These are phyloP conservation scores for Lycia hirtaria DNA, from an alignment of 2,888 invertebrate species.

Conservation along the genomic window DNA sequence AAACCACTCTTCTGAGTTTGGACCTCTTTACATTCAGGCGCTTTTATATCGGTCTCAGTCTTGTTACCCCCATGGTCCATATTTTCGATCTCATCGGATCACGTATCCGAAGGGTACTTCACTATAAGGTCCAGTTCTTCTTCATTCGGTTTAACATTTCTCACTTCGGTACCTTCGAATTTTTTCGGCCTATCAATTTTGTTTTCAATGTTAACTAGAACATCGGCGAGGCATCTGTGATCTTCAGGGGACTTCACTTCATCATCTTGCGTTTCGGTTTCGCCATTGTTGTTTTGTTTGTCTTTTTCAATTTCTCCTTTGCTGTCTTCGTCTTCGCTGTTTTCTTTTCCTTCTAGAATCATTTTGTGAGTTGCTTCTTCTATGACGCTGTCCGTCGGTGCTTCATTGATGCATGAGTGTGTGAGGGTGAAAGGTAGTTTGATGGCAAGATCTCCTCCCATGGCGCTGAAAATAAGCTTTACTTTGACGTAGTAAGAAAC, in stretches of 20 bases:
- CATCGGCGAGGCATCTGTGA: constrained; percentile 72
- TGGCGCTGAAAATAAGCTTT: constrained; percentile 91
- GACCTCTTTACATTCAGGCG: constrained; percentile 61
- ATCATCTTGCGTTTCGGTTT: constrained; percentile 54
- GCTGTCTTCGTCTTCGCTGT: constrained; percentile 75
- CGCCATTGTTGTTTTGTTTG: constrained; percentile 70
- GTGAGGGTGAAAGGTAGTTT: constrained; percentile 93
- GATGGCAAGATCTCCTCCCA: constrained; percentile 92
- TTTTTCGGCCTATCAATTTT: constrained; percentile 75
- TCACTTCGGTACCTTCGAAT: constrained; percentile 69
- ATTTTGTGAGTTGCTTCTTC: constrained; percentile 80
- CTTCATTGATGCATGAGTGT: constrained; percentile 89
- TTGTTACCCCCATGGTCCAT: constrained; percentile 59
- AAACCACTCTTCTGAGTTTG: constrained; percentile 74
- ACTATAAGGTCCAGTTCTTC: constrained; percentile 81
- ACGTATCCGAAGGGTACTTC: constrained; percentile 81
- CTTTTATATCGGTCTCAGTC: constrained; percentile 61
- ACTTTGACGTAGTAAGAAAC: constrained; percentile 96
- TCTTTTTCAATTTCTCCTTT: constrained; percentile 66
- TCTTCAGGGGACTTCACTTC: constrained; percentile 70
- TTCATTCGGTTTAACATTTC: constrained; percentile 66
- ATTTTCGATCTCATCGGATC: constrained; percentile 76
- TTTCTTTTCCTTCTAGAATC: constrained; percentile 78
- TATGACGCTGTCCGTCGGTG: constrained; percentile 83
- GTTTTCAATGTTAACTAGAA: constrained; percentile 78